Percentiles rank a stretch among this genome's conserved stretches.
phyloP scores from a whole-genome alignment of 2,797 vertebrate species.

The Pseudotriccus pelzelni region DNA sequence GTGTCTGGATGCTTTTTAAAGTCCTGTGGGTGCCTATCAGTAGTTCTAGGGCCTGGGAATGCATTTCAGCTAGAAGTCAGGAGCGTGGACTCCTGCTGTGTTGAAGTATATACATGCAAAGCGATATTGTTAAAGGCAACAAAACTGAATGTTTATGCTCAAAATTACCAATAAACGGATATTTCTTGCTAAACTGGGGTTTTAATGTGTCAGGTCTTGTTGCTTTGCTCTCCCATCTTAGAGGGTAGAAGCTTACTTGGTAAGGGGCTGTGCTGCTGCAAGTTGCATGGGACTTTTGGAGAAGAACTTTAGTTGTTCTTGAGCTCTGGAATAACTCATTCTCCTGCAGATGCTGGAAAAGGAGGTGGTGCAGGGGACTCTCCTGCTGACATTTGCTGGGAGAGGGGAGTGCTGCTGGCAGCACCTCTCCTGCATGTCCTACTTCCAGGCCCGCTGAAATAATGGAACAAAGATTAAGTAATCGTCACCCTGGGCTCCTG shows the following conservation, averaged over 20 bases:
- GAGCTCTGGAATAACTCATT: accelerated
- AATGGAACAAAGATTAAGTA: constrained; percentile 51
- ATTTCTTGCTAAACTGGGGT: background rate
- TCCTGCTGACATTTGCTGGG: background rate
- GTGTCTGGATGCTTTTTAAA: background rate
- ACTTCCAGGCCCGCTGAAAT: constrained; percentile 39
- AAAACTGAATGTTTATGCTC: background rate
- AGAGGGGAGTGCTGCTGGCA: background rate
- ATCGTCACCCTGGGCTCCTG: background rate
- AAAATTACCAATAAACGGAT: background rate
- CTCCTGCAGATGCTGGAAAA: background rate
- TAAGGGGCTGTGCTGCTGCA: background rate
- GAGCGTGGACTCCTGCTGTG: background rate
- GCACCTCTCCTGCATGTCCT: background rate
- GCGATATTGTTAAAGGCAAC: background rate
- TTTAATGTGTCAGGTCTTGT: background rate
- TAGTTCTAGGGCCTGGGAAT: background rate
- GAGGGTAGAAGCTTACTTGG: no score
- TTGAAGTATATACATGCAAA: background rate
- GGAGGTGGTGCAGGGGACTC: background rate
- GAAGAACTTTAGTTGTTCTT: accelerated
- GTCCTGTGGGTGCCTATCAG: background rate
- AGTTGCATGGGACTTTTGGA: accelerated
- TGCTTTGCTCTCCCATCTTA: background rate
- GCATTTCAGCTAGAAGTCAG: background rate